Base-by-base conservation (phyloP, 2,888 invertebrate species). In the Listrodromus nycthemerus region DNA sequence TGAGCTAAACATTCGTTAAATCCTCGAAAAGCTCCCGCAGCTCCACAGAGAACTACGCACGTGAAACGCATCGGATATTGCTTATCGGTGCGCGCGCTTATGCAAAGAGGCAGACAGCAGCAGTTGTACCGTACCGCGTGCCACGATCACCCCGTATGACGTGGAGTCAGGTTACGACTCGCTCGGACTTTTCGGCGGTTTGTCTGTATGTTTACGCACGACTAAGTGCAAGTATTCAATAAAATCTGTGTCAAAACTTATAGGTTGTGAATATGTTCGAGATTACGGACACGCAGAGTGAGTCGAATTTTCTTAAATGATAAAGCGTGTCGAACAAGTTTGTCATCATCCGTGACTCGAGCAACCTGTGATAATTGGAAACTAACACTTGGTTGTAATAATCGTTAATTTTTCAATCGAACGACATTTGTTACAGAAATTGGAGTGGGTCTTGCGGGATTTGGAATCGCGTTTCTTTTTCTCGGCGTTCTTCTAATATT, bases 361-460 rank as follows among this genome's bases (percentile, higher is more conserved):
- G n/a, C 48, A 67, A 48, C n/a, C 7, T 24, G 52, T 33, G 48
- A 77, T 24, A 70, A 30, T 48, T 63, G 52, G 52, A 41, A 33
- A 52, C n/a, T 41, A 19, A 16, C 2, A 19, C 1, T 58, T 48
- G 24, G 37, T 65, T 73, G n/a, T 16, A 27, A 50, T 21, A 13
- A 16, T 48, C 7, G 19, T 45, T 48, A 16, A 45, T 45, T 16
- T 45, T 16, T 45, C 13, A 45, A 16, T 45, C 41, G 41, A 45
- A 45, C 37, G 33, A 41, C 33, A 45, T 66, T 84, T 84, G 67
- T 96, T 96, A 84, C 95, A 98, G 98, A 99, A 95, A 99, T 99
- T 91, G 99, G 99, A 24, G 98, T 99, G 55, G 99, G 99, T 21
- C 95, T 99, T 71, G 98, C 99, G 4, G 98, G 98, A 4, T 99